Conservation (phyloP, 2,797 vertebrate species). For the Semotilus atromaculatus region DNA sequence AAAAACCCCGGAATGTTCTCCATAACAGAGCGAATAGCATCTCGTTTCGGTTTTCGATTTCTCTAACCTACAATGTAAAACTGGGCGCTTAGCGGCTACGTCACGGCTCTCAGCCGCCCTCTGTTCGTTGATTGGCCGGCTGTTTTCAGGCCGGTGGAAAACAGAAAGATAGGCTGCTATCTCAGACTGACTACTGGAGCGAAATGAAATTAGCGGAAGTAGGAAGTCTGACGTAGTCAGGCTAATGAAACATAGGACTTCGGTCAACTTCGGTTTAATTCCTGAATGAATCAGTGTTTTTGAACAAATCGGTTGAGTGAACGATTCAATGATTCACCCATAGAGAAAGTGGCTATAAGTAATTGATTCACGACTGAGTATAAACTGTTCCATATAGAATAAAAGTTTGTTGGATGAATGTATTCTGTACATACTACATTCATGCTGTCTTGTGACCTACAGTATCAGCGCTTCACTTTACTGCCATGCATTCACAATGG, state of each 20-base stretch:
- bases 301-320: not conserved
- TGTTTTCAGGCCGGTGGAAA: too few species aligned
- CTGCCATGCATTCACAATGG: not conserved
- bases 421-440: not conserved
- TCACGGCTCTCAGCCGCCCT: too few species aligned
- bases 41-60: too few species aligned
- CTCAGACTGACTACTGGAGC: too few species aligned
- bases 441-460: not conserved
- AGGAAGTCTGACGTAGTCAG: too few species aligned
- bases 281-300: not conserved
- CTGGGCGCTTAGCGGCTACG: too few species aligned
- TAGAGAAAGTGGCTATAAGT: not conserved
- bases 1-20: too few species aligned
- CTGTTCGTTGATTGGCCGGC: too few species aligned
- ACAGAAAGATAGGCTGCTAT: too few species aligned
- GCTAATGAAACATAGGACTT: not conserved
- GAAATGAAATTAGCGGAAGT: too few species aligned
- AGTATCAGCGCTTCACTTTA: not conserved
- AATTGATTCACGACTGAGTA: not conserved
- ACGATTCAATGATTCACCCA: not conserved
- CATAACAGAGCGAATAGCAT: too few species aligned
- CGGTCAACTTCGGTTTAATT: not conserved
- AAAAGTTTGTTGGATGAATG: not conserved
- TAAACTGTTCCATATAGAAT: not conserved
- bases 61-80: too few species aligned